Percentiles rank a stretch among this genome's conserved stretches.
Evolutionary conservation across 2,113 vertebrate species (phyloP).

Genomic region (Pteropus alecto): DNA sequence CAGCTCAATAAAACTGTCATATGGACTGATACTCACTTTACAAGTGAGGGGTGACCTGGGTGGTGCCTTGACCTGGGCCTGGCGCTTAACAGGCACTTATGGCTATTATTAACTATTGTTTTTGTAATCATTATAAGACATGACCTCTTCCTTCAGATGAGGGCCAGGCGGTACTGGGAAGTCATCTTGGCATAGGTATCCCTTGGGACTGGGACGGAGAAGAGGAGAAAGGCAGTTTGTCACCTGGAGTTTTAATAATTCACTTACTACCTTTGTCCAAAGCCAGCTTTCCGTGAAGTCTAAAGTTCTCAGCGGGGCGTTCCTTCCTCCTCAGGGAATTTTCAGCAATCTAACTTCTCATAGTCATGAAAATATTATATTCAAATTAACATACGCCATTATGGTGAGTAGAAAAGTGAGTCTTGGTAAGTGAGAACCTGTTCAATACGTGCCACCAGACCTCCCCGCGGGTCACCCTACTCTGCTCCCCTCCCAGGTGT

Average conservation of each 20-base stretch:
- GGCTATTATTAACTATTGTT: neutral
- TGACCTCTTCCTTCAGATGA: neutral
- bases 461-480: neutral
- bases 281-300: neutral
- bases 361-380: neutral
- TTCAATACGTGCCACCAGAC: too few species aligned
- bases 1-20: neutral
- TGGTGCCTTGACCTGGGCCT: neutral
- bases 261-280: neutral
- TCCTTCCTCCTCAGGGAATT: neutral
- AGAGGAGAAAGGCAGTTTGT: neutral
- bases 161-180: neutral
- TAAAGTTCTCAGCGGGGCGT: neutral
- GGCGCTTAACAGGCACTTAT: neutral
- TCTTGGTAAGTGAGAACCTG: neutral
- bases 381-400: neutral
- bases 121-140: neutral
- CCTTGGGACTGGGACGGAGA: neutral
- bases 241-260: accelerated
- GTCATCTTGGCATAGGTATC: neutral
- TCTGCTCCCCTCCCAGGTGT: accelerated
- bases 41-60: neutral
- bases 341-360: neutral
- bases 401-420: neutral
- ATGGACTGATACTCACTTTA: neutral